Base-by-base conservation (phyloP, 2,113 vertebrate species). In the Nanorana parkeri region DNA sequence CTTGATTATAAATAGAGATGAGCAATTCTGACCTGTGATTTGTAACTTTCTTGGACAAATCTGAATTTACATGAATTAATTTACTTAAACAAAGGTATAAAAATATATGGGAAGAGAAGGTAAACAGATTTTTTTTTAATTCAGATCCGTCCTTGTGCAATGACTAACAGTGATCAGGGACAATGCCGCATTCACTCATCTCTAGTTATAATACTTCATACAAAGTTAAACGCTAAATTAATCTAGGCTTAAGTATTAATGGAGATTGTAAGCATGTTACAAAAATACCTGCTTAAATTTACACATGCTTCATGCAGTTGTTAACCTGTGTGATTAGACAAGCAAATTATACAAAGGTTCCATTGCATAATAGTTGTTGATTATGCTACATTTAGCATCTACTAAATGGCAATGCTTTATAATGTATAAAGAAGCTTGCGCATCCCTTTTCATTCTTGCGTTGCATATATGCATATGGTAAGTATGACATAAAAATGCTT, bases 291-390 rank as follows among this genome's bases (percentile, higher is more conserved):
- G 55, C 17, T 75, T 75, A 36, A 60, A 23, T 41, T 60, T 61
- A 17, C 1, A 75, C 72, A 61, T 75, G 72, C 72, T 75, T 75
- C 72, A 75, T 75, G 72, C 72, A 75, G 41, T 36, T 24, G 15
- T 60, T 36, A 61, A 60, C 72, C 72, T 75, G 28, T 36, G 72
- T 55, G 10, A 32, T 60, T 41, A 75, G 19, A 41, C 55, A 60
- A 75, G 55, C 55, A 75, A 75, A 75, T 32, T 61, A 32, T 75
- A 41, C 20, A 28, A 29, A 20, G 24, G 41, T 47, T 29, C 23
- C 72, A n/a, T 58, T 75, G 28, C 72, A 75, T 60, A 21, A 17
- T 23, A 21, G n/a, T 54, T 4, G 28, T 28, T 60, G 28, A 74
- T 36, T 61, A 41, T 29, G 56, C 29, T 61, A 75, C 29, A 41